Evolutionary conservation across 1,140 invertebrate genomes (phyloP).

Genomic region (Drosophila rhopaloa): DNA sequence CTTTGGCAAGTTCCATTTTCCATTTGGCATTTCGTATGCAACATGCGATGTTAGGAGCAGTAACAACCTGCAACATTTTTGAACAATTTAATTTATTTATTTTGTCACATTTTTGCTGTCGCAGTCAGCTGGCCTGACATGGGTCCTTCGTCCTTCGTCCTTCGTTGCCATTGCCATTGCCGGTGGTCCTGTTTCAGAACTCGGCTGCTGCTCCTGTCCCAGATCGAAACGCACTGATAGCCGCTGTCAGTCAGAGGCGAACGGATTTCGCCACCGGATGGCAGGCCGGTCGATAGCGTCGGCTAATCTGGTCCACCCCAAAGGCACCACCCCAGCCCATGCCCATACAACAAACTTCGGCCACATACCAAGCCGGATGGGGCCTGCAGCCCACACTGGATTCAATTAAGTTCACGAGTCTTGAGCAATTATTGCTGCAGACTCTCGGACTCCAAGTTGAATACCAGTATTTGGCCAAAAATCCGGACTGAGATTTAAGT

Average conservation of each 20-base stretch:
- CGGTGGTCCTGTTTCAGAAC: conserved; percentile 8
- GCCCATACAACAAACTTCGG: no score
- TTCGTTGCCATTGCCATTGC: conserved; percentile 10
- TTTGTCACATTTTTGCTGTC: conserved; percentile 69
- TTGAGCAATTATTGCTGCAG: conserved; percentile 48
- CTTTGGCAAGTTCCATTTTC: conserved; percentile 67
- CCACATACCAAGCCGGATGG: conserved; percentile 1
- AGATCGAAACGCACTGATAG: conserved; percentile 79
- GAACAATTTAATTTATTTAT: conserved; percentile 81
- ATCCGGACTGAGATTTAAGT: conserved; percentile 7
- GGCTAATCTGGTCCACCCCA: conserved; percentile 41
- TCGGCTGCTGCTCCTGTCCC: conserved; percentile 17
- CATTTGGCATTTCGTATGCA: conserved; percentile 63
- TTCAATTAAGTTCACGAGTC: conserved; percentile 55
- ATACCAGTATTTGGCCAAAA: conserved; percentile 19
- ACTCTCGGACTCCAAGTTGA: conserved; percentile 15
- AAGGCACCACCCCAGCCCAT: neutral
- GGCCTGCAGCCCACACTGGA: conserved; percentile 19
- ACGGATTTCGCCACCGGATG: conserved; percentile 57
- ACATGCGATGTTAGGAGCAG: conserved; percentile 59
- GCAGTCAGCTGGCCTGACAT: conserved; percentile 72
- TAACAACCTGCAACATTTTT: conserved; percentile 72
- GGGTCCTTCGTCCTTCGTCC: conserved; percentile 43
- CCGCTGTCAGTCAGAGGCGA: conserved; percentile 72
- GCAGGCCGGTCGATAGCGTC: conserved; percentile 44